phyloP scores from a whole-genome alignment of 2,888 invertebrate genomes.

The Caenorhabditis sulstoni region DNA sequence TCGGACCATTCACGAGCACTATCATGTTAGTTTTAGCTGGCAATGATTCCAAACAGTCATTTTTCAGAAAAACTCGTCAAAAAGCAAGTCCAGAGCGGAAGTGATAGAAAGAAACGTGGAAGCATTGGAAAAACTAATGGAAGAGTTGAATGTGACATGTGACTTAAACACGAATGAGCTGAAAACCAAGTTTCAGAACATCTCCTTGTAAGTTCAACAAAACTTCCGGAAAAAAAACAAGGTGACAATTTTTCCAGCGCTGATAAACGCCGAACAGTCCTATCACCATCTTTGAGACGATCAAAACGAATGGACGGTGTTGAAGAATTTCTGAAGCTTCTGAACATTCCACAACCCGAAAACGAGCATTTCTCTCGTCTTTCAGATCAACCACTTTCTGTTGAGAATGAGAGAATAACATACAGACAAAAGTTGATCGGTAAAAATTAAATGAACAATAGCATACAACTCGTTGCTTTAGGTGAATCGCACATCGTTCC shows the following conservation, averaged over 20 bases:
- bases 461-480: conserved; percentile 38
- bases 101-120: conserved; percentile 78
- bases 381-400: conserved; percentile 62
- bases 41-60: no score
- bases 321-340: conserved; percentile 45
- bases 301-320: conserved; percentile 61
- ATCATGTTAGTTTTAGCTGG: conserved; percentile 78
- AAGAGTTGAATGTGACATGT: conserved; percentile 78
- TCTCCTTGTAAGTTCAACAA: conserved; percentile 76
- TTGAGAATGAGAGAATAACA: conserved; percentile 63
- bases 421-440: conserved; percentile 69
- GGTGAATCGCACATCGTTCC: conserved; percentile 80
- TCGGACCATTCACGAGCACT: conserved; percentile 77
- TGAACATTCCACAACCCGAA: conserved; percentile 37
- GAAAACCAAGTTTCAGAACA: conserved; percentile 71
- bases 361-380: conserved; percentile 22
- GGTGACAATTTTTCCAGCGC: conserved; percentile 42
- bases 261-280: conserved; percentile 75
- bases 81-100: conserved; percentile 62
- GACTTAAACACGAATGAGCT: conserved; percentile 73
- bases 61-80: conserved; percentile 30
- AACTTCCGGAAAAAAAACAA: no score
- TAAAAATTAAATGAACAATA: conserved; percentile 13
- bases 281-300: conserved; percentile 74
- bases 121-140: conserved; percentile 77